Base-by-base conservation (phyloP, 2,888 invertebrate species). In the Oscheius sp. region DNA sequence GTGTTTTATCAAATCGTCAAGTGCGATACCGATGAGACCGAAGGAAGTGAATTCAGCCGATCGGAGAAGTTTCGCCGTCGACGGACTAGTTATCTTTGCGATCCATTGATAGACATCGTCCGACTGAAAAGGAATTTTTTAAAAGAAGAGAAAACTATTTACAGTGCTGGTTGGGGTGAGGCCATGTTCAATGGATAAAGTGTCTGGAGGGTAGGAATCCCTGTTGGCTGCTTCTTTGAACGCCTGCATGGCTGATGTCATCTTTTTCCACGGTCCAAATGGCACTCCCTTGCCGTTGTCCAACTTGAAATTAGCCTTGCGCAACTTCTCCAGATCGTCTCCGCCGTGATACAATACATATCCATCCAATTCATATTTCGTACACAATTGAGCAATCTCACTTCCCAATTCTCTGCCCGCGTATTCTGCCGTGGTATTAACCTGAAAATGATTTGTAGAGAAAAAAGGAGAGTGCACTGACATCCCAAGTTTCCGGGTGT, bases 211-310 rank as follows among this genome's bases (percentile, higher is more conserved):
- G 13, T 49, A 7, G 3, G 21, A 13, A 3, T 18, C 49, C 5
- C 13, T 18, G n/a, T 13, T 49, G 49, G 49, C 49, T 13, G 16
- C 16, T 9, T 49, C 49, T 49, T 35, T 35, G 35, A 35, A 9
- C 9, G 35, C 9, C 35, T 35, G 35, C 35, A 58, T 58, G 1
- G 58, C n/a, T 1, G 41, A 43, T 1, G 21, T 43, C 61, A 61
- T 0, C 21, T 61, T 41, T 6, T 43, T 61, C 61, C 61, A 61
- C 2, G 61, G 61, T 2, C 61, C 61, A 6, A 43, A 43, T 6
- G 61, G 43, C 7, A 61, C 45, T 1, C 5, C 5, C 5, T 23
- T 41, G 41, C 61, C 61, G n/a, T 21, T 18, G 18, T n/a, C 9
- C 61, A 61, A 3, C 21, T 43, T 35, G 18, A 61, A 43, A 18